Base-by-base conservation (phyloP, 2,888 invertebrate genomes). In the Drosophila cognata region DNA sequence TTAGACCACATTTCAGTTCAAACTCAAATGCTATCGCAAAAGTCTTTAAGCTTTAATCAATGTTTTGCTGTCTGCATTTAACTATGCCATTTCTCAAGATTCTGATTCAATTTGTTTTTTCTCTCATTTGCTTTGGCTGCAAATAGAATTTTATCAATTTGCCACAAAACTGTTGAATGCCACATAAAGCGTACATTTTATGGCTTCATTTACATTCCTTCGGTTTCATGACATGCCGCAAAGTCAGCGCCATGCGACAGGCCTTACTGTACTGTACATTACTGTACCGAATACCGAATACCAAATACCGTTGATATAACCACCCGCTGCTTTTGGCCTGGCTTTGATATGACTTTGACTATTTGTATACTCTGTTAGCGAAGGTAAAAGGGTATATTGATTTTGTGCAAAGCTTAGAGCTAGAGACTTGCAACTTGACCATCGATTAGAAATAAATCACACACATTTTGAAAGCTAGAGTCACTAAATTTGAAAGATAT, bases 171-270 rank as follows among this genome's bases (percentile, higher is more conserved):
- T 81, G 75, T 75, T 79, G 79, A 74, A 79, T 79, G 72, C 73
- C 63, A 62, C 60, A 68, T 70, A 74, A 77, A 79, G 69, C 67
- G 81, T 56, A 59, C 73, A 81, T 81, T 86, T 88, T 87, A 88
- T 79, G 87, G 89, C 87, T 87, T 87, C 87, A 89, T 89, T 87
- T 79, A 81, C 87, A 87, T 87, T 84, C 73, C 71, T 64, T 56
- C 55, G 81, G 84, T 66, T 84, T 88, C 89, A 71, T 59, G 72
- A 68, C 57, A 46, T 58, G 43, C 36, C 33, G 48, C 46, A 29
- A 38, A 55, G 62, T 52, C 63, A 63, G 52, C 18, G 8, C 31
- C 53, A 16, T 43, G 35, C 36, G 73, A 75, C 75, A 68, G 48
- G 36, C 48, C 29, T 25, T 18, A 29, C 18, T 25, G 8, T 16